These are phyloP conservation scores for Lepidochrysops patricia DNA, from an alignment of 2,888 invertebrate species.

Conservation along the genomic window DNA sequence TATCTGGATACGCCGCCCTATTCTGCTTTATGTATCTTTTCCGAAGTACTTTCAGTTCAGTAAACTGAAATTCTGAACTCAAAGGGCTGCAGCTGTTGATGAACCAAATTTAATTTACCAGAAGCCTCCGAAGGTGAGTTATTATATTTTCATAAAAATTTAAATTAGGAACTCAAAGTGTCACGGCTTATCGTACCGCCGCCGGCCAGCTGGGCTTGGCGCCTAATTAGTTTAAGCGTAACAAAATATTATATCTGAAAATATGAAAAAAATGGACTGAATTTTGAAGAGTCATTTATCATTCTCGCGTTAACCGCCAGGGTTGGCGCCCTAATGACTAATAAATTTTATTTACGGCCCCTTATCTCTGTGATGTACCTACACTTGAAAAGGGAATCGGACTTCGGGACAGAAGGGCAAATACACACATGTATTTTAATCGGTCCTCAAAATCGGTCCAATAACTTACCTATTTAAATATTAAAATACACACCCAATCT, in stretches of 20 bases:
- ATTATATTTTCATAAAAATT: constrained; percentile 3
- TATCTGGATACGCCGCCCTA: background rate
- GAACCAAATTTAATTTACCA: background rate
- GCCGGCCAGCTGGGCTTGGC: constrained; percentile 1
- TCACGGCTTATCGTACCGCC: constrained; percentile 3
- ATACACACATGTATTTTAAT: too few species aligned
- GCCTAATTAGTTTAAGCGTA: constrained; percentile 9
- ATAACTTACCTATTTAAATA: too few species aligned
- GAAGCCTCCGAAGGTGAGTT: background rate
- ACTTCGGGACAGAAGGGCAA: too few species aligned
- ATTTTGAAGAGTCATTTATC: constrained; percentile 4
- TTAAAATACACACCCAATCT: too few species aligned
- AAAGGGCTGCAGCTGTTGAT: background rate
- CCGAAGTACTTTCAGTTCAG: background rate
- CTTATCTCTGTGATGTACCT: background rate
- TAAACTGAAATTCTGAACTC: background rate
- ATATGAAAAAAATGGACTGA: background rate
- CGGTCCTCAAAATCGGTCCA: too few species aligned
- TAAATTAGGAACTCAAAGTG: constrained; percentile 3
- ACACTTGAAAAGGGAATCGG: background rate
- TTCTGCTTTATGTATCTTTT: background rate
- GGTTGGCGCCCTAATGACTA: constrained; percentile 4
- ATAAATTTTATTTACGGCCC: constrained; percentile 6
- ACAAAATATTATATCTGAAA: constrained; percentile 11
- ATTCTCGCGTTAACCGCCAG: constrained; percentile 10